A percentile compares a stretch with the other conserved stretches of the same genome.
Conservation (phyloP, 1,140 invertebrate genomes). For the Cecropterus lyciades region DNA sequence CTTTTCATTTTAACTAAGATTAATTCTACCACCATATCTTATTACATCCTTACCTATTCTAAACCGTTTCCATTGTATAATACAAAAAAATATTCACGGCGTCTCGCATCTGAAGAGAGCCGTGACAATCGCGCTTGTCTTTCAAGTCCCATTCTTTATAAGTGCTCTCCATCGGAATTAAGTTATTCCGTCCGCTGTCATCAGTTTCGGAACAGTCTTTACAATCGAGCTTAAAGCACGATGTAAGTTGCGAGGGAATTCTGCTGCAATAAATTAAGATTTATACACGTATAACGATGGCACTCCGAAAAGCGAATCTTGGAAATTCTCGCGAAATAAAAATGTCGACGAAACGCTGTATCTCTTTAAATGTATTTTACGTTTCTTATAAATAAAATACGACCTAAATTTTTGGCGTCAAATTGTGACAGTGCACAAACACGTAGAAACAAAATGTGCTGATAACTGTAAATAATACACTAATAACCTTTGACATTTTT, state of each 20-base stretch:
- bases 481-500: neutral
- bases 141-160: conserved; percentile 62
- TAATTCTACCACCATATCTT: no score
- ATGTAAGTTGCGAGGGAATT: conserved; percentile 17
- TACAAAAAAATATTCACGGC: conserved; percentile 44
- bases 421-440: conserved; percentile 20
- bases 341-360: conserved; percentile 20
- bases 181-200: conserved; percentile 60
- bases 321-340: conserved; percentile 26
- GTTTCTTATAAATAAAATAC: conserved; percentile 14
- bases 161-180: conserved; percentile 66
- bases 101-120: conserved; percentile 62
- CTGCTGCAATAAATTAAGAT: conserved; percentile 31
- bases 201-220: conserved; percentile 49
- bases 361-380: conserved; percentile 17
- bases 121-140: conserved; percentile 58
- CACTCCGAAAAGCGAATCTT: conserved; percentile 27
- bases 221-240: conserved; percentile 15
- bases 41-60: neutral
- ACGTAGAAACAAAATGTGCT: conserved; percentile 1
- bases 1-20: no score
- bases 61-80: neutral
- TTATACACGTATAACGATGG: conserved; percentile 27
- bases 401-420: conserved; percentile 2
- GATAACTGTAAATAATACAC: no score